Percentiles rank a stretch among this genome's conserved stretches.
These are phyloP conservation scores for Atopsyche davidsoni DNA, from an alignment of 1,140 invertebrate species.

Conservation along the genomic window DNA sequence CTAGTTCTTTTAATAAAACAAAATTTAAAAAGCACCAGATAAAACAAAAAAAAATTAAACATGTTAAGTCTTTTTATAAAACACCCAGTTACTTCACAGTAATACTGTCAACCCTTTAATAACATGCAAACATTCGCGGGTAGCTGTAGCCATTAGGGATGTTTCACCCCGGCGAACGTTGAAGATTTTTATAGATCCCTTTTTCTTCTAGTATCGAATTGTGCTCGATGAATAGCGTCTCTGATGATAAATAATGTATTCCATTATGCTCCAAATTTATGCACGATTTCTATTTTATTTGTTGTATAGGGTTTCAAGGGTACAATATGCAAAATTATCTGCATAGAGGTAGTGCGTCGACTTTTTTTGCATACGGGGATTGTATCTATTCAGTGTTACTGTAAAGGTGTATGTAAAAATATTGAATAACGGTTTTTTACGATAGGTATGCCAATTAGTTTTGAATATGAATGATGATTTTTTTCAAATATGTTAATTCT, in stretches of 20 bases:
- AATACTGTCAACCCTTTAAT: conserved; percentile 32
- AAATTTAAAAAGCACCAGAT: too few relatives aligned
- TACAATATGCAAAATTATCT: conserved; percentile 25
- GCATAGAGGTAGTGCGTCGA: neutral
- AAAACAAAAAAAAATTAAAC: too few relatives aligned
- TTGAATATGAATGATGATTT: conserved; percentile 18
- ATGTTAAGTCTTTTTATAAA: too few relatives aligned
- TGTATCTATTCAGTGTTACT: neutral
- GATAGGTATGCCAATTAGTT: too few relatives aligned
- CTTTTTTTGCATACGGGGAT: conserved; percentile 27
- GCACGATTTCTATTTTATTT: conserved; percentile 22
- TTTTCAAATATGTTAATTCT: conserved; percentile 19
- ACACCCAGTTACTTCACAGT: conserved; percentile 15
- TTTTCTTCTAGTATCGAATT: conserved; percentile 31
- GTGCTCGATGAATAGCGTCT: conserved; percentile 26
- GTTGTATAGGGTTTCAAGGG: conserved; percentile 13
- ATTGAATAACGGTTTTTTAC: conserved; percentile 16
- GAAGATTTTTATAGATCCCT: conserved; percentile 30
- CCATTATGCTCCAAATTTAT: conserved; percentile 30
- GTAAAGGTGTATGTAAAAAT: neutral
- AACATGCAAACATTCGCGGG: conserved; percentile 29
- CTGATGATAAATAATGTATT: conserved; percentile 32
- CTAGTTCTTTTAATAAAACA: too few relatives aligned
- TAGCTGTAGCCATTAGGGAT: conserved; percentile 15
- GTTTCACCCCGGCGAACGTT: conserved; percentile 17